A percentile compares a stretch with the other conserved stretches of the same genome.
These are phyloP conservation scores for Rhipidura dahli DNA, from an alignment of 2,113 vertebrate species.

Conservation along the genomic window DNA sequence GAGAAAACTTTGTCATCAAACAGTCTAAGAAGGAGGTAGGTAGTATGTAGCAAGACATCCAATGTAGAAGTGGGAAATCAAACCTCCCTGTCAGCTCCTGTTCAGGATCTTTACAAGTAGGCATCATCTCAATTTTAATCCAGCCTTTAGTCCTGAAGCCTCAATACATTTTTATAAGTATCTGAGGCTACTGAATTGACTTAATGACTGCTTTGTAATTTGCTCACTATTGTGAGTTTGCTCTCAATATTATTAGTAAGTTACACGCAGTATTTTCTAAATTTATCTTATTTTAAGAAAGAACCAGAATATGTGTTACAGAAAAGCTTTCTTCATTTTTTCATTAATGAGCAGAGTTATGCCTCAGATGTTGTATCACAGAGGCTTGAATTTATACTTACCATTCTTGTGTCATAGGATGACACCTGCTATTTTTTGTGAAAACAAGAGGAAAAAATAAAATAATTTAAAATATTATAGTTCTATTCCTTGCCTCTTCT, in stretches of 20 bases:
- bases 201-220: neutral
- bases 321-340: neutral
- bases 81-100: neutral
- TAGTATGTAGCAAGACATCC: neutral
- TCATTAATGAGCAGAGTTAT: neutral
- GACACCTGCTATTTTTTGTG: neutral
- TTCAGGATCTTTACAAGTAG: neutral
- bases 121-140: neutral
- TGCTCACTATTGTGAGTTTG: neutral
- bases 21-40: neutral
- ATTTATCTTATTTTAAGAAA: neutral
- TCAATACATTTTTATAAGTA: neutral
- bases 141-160: neutral
- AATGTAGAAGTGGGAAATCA: neutral
- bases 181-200: neutral
- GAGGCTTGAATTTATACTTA: neutral
- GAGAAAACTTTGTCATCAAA: neutral
- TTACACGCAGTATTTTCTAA: neutral
- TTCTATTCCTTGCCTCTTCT: neutral
- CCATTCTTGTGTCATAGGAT: neutral
- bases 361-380: neutral
- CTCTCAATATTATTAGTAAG: slow-evolving; percentile 1
- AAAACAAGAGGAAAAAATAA: neutral
- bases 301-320: neutral
- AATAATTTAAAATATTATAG: neutral